A percentile compares a stretch with the other conserved stretches of the same genome.
Evolutionary conservation across 2,113 vertebrate genomes (phyloP).

Genomic region (sheep (Ovis aries)): DNA sequence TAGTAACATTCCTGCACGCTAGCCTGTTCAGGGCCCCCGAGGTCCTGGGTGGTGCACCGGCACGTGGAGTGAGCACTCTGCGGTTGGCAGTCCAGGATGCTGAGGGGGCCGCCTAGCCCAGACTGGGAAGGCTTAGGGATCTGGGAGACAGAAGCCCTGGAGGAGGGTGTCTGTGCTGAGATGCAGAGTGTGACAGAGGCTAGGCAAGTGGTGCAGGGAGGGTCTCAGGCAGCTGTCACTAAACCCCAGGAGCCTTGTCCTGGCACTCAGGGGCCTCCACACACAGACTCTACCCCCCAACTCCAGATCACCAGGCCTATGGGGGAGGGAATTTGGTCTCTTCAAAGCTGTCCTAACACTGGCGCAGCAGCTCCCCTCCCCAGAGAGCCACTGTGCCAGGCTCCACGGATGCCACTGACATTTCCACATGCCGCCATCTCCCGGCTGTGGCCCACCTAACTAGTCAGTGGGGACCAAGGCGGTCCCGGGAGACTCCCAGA

Average conservation of each 20-base stretch:
- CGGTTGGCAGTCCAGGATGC: not conserved
- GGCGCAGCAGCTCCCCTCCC: not conserved
- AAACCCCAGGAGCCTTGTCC: not conserved
- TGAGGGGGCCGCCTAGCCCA: not conserved
- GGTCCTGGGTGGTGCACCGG: fast-evolving
- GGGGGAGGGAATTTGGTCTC: not conserved
- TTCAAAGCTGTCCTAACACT: not conserved
- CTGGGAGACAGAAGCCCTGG: not conserved
- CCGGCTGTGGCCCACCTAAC: not conserved
- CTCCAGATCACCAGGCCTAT: not conserved
- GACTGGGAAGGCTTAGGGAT: not conserved
- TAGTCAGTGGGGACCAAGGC: not conserved
- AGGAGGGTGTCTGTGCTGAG: not conserved
- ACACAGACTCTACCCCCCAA: not conserved
- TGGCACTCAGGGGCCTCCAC: not conserved
- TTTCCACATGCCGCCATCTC: not conserved
- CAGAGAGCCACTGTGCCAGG: not conserved
- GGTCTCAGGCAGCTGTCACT: too few species aligned
- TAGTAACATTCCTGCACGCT: not conserved
- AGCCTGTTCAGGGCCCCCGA: not conserved
- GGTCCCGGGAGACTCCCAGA: not conserved
- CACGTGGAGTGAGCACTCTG: not conserved
- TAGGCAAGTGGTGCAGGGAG: too few species aligned
- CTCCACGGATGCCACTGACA: not conserved
- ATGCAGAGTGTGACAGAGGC: not conserved